A percentile compares a stretch with the other conserved stretches of the same genome.
Conservation (phyloP, 2,888 invertebrate genomes). For the Saturnia pavonia region DNA sequence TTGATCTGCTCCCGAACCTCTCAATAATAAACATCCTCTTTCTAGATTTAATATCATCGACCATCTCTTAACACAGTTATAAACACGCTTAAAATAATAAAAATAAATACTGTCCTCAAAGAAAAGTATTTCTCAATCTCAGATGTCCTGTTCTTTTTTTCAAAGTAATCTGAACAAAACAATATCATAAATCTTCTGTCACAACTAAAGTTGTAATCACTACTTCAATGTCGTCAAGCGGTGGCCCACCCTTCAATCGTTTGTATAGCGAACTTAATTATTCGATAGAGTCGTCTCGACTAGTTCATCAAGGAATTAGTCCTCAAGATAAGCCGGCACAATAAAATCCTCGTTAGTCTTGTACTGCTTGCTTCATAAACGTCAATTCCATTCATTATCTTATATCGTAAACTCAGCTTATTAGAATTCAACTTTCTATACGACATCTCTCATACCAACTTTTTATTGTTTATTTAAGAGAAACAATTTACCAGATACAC, state of each 20-base stretch:
- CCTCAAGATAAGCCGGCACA: slow-evolving; percentile 31
- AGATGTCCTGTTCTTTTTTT: neutral
- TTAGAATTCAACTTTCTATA: neutral
- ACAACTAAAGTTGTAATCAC: neutral
- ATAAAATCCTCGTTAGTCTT: slow-evolving; percentile 32
- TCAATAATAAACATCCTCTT: neutral
- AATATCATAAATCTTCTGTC: neutral
- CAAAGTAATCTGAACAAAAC: neutral
- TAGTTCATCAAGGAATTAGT: slow-evolving; percentile 27
- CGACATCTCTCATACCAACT: neutral
- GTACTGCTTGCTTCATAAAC: slow-evolving; percentile 30
- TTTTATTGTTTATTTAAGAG: neutral
- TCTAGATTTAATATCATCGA: neutral
- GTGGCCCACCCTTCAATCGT: neutral
- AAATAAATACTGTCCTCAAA: neutral
- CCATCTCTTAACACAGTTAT: neutral
- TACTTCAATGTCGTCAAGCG: neutral
- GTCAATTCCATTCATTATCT: slow-evolving; percentile 25
- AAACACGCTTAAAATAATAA: no score
- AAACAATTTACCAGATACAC: neutral
- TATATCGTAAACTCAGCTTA: slow-evolving; percentile 25
- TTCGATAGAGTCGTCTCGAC: slow-evolving; percentile 3
- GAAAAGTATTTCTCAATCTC: neutral
- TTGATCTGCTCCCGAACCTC: neutral
- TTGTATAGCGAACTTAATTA: slow-evolving; percentile 1